phyloP scores from a whole-genome alignment of 1,140 invertebrate genomes.

The Conus betulinus region DNA sequence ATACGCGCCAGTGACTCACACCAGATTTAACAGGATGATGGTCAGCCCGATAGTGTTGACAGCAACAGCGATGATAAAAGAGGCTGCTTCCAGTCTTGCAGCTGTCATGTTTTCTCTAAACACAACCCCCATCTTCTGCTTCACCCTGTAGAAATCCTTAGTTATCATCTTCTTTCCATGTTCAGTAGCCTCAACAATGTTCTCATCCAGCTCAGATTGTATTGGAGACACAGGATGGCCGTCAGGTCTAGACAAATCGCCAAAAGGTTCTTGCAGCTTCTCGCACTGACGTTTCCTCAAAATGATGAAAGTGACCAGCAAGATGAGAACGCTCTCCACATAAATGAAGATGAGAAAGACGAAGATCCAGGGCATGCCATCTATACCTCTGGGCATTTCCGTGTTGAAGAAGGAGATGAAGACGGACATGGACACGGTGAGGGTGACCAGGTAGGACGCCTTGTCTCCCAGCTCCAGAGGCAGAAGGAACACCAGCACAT shows the following conservation, averaged over 20 bases:
- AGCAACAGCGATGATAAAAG: not conserved
- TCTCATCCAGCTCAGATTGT: not conserved
- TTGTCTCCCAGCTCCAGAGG: constrained; percentile 80
- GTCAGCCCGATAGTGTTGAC: not conserved
- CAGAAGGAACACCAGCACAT: constrained; percentile 78
- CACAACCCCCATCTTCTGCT: not conserved
- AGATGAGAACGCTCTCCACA: not conserved
- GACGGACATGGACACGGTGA: constrained; percentile 76
- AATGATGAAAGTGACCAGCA: not conserved
- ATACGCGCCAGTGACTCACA: too few species aligned
- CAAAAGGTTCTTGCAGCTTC: not conserved
- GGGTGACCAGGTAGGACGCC: constrained; percentile 85
- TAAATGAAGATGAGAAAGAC: not conserved
- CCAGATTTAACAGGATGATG: too few species aligned
- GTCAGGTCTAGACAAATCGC: not conserved
- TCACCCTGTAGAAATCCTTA: too few species aligned
- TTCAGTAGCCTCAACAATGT: not conserved
- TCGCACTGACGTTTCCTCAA: not conserved
- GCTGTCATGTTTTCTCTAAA: not conserved
- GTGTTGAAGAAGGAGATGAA: constrained; percentile 50
- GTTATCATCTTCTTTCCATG: not conserved
- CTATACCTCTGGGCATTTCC: not conserved
- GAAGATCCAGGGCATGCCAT: not conserved
- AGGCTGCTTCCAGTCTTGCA: not conserved
- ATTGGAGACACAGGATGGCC: too few species aligned